Evolutionary conservation across 2,113 vertebrate species (phyloP).

Genomic region (Polypterus bichir): DNA sequence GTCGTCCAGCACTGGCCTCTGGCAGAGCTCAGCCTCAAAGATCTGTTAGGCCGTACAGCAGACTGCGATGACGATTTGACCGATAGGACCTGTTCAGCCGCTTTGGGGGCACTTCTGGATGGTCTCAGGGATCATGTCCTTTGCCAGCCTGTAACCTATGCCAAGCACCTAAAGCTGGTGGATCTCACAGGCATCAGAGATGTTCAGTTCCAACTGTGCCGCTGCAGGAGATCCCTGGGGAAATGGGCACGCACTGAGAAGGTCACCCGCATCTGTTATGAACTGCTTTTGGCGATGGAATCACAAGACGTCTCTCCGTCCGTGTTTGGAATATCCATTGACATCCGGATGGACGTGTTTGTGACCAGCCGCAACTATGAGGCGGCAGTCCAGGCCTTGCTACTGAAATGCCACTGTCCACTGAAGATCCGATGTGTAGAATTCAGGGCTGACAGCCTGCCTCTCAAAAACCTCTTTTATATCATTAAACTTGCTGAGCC

Average conservation of each 20-base stretch:
- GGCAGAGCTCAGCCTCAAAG: conserved; percentile 57
- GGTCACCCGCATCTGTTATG: conserved; percentile 66
- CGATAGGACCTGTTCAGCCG: conserved; percentile 58
- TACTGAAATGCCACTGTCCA: conserved; percentile 48
- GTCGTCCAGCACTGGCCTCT: conserved; percentile 77
- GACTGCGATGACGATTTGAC: conserved; percentile 71
- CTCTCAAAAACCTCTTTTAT: conserved; percentile 70
- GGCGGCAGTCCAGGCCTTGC: conserved; percentile 58
- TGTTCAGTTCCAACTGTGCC: conserved; percentile 63
- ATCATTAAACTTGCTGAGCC: conserved; percentile 61
- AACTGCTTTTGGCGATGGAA: conserved; percentile 56
- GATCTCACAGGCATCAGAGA: conserved; percentile 74
- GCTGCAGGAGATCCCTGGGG: conserved; percentile 64
- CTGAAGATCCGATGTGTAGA: conserved; percentile 61
- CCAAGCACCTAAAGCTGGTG: conserved; percentile 50
- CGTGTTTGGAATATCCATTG: conserved; percentile 34
- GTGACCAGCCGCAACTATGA: conserved; percentile 78
- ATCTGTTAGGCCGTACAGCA: conserved; percentile 51
- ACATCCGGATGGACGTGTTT: conserved; percentile 63
- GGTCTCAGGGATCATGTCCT: conserved; percentile 72
- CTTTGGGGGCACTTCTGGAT: conserved; percentile 60
- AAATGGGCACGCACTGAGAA: conserved; percentile 76
- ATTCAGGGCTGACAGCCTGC: conserved; percentile 69
- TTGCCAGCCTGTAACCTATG: conserved; percentile 39
- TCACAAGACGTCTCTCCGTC: conserved; percentile 11